A percentile compares a stretch with the other conserved stretches of the same genome.
phyloP scores from a whole-genome alignment of 1,140 invertebrate genomes.

The Tetramorium simillimum region DNA sequence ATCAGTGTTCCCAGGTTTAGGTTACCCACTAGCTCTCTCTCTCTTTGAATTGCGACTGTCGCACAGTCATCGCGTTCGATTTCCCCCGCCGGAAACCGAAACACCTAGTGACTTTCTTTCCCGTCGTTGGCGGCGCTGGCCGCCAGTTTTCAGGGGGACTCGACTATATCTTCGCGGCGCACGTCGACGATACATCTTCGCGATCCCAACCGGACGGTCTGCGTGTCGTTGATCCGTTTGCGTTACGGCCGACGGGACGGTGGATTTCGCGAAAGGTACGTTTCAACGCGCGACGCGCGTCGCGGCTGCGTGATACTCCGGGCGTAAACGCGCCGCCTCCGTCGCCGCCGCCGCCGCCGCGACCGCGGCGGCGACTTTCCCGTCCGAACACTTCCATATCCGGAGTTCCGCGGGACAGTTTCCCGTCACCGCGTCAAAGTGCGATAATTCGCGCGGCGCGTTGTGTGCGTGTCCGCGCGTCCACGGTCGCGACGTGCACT shows the following conservation, averaged over 20 bases:
- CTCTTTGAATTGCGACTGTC: no score
- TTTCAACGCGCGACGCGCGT: background rate
- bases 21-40: no score
- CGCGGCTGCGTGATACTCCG: background rate
- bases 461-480: no score
- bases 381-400: constrained; percentile 1
- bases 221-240: constrained; percentile 75
- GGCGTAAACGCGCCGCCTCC: no score
- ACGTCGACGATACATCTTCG: constrained; percentile 64
- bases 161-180: constrained; percentile 57
- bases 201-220: constrained; percentile 68
- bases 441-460: no score
- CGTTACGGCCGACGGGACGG: constrained; percentile 65
- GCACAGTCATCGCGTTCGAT: no score
- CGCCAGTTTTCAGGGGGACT: constrained; percentile 29
- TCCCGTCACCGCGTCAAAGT: background rate
- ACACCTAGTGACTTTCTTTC: background rate
- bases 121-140: constrained; percentile 33
- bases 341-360: no score
- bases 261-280: constrained; percentile 50
- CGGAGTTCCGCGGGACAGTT: constrained; percentile 12
- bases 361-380: background rate
- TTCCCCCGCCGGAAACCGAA: no score
- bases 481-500: no score
- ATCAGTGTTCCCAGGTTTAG: no score